Percentiles rank a stretch among this genome's conserved stretches.
Conservation (phyloP, 2,888 invertebrate genomes). For the Apoderus coryli region DNA sequence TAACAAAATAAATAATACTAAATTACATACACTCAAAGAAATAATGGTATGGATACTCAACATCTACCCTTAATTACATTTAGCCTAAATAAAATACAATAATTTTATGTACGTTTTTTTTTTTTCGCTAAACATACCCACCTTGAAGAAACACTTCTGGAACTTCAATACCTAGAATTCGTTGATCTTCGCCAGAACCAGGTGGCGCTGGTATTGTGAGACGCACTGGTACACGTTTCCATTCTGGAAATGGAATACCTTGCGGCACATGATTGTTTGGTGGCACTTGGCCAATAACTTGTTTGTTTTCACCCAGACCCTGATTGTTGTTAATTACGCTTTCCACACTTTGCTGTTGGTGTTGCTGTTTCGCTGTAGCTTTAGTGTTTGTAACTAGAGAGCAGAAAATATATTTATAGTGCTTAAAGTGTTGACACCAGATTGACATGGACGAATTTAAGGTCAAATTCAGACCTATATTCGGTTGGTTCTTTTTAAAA, state of each 20-base stretch:
- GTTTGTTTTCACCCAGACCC: constrained; percentile 15
- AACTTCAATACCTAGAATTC: constrained; percentile 75
- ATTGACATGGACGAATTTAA: too few relatives aligned
- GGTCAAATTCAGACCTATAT: too few relatives aligned
- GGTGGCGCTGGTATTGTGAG: constrained; percentile 71
- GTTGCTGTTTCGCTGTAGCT: constrained; percentile 12
- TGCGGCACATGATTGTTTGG: constrained; percentile 21
- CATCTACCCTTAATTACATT: not conserved
- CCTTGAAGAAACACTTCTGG: constrained; percentile 63
- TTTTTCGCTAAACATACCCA: too few relatives aligned
- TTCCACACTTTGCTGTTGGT: constrained; percentile 14
- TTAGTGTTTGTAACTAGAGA: constrained; percentile 15
- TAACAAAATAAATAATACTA: constrained; percentile 3
- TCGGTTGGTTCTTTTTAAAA: too few relatives aligned
- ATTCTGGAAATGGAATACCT: constrained; percentile 18
- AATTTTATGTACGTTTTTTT: too few relatives aligned
- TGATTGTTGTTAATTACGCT: constrained; percentile 15
- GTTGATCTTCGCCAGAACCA: constrained; percentile 45
- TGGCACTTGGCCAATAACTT: constrained; percentile 20
- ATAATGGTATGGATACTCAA: not conserved
- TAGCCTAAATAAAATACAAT: not conserved
- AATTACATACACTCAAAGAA: too few relatives aligned
- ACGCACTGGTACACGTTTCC: constrained; percentile 42
- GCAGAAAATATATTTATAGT: constrained; percentile 3
- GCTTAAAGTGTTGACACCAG: too few relatives aligned